Evolutionary conservation across 2,113 vertebrate species (phyloP), one percentile per base, ranked within the genome.

Genomic region (Halcyon senegalensis): DNA sequence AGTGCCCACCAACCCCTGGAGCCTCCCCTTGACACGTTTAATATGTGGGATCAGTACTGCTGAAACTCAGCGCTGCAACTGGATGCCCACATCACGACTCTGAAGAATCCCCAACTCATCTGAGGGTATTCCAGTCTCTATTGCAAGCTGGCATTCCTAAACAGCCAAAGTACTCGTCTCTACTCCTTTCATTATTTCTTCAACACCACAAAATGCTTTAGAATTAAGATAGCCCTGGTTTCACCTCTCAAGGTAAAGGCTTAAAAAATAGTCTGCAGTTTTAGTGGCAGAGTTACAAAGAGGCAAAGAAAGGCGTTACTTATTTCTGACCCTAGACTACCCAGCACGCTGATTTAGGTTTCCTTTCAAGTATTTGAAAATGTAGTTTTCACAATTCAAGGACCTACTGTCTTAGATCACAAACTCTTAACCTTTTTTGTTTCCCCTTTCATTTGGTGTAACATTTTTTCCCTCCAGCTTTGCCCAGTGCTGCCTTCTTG

Each of bases 201-300:
- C 64, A 60, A 91, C 91, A 90, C 62, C 82, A 95, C 74, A 84
- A 75, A 41, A 55, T 19, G 31, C 68, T 91, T 89, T 77, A 84
- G 64, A 75, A 50, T 50, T 56, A 30, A 58, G 95, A 37, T 66
- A 30, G 50, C 11, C 48, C 39, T 48, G 8, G 44, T 77, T 93
- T 78, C 37, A 59, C 41, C 44, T 67, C 51, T 87, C 46, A 50
- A 80, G 31, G 41, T 70, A 46, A 75, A 89, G 6, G 37, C 56
- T 87, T 75, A 31, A 50, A 46, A 64, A 81, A 25, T 6, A 53
- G 27, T 33, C 74, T 77, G 39, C 20, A 12, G 41, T 83, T 79
- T 85, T n/a, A 83, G 33, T 73, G 5, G 37, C 56, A 76, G 72
- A 69, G 39, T 73, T 72, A 60, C 16, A 51, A 62, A 75, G 23